A percentile compares a stretch with the other conserved stretches of the same genome.
Evolutionary conservation across 2,888 invertebrate genomes (phyloP).

Genomic region (Hoplodrina ambigua): DNA sequence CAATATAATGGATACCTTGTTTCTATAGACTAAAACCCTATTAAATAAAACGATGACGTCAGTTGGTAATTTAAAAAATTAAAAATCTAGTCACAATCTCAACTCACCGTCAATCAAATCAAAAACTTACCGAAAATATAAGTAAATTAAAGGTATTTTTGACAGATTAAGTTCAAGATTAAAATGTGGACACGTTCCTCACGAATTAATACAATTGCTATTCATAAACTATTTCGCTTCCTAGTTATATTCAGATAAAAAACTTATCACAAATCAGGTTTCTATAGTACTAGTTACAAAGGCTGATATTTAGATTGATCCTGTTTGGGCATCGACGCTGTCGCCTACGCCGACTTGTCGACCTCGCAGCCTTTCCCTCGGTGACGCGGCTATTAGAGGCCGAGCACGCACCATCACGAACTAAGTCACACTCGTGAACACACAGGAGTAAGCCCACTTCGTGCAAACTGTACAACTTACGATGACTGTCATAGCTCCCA

Average conservation of each 20-base stretch:
- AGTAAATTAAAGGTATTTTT: neutral
- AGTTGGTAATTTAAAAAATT: neutral
- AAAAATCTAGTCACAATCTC: too few relatives aligned
- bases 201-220: too few relatives aligned
- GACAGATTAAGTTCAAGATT: too few relatives aligned
- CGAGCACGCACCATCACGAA: conserved; percentile 56
- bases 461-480: neutral
- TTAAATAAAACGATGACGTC: neutral
- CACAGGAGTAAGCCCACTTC: conserved; percentile 17
- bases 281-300: conserved; percentile 35
- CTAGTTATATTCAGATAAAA: conserved; percentile 15
- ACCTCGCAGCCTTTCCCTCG: conserved; percentile 77
- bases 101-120: too few relatives aligned
- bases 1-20: neutral
- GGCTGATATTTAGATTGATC: conserved; percentile 66
- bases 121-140: too few relatives aligned
- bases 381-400: conserved; percentile 63
- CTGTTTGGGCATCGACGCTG: conserved; percentile 50
- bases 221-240: conserved; percentile 3
- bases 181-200: too few relatives aligned
- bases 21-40: neutral
- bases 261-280: conserved; percentile 29
- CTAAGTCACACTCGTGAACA: conserved; percentile 8
- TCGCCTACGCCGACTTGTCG: conserved; percentile 66
- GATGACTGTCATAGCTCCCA: neutral